Evolutionary conservation across 2,113 vertebrate genomes (phyloP).

Genomic region (Sinocyclocheilus anshuiensis): DNA sequence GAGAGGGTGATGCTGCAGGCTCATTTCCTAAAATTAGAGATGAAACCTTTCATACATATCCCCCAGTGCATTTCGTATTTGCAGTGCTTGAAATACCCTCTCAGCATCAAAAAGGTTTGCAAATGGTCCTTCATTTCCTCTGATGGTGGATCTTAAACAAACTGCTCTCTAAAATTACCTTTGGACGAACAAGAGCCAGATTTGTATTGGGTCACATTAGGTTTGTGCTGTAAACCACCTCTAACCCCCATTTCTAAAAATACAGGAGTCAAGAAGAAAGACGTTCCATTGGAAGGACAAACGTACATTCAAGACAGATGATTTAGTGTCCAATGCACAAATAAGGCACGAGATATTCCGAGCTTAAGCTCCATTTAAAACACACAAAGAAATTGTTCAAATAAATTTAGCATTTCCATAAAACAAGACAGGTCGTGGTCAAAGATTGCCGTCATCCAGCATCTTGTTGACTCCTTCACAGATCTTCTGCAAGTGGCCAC

Average conservation of each 20-base stretch:
- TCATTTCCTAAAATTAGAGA: conserved; percentile 23
- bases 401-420: conserved; percentile 44
- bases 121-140: conserved; percentile 33
- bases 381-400: conserved; percentile 45
- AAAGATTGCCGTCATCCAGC: conserved; percentile 90
- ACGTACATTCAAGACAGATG: not conserved
- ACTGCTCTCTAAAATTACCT: not conserved
- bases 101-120: not conserved
- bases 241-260: not conserved
- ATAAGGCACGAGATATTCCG: not conserved
- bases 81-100: conserved; percentile 19
- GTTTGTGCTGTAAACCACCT: not conserved
- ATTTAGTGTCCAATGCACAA: not conserved
- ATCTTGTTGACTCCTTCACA: conserved; percentile 88
- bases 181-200: not conserved
- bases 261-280: not conserved
- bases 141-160: not conserved
- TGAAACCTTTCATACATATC: not conserved
- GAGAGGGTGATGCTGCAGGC: not conserved
- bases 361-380: not conserved
- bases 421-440: conserved; percentile 63
- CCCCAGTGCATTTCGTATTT: conserved; percentile 10
- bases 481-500: conserved; percentile 82
- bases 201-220: not conserved
- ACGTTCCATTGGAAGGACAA: not conserved